Percentiles rank a stretch among this genome's conserved stretches.
Conservation (phyloP, 1,140 invertebrate genomes). For the Odontomachus brunneus region DNA sequence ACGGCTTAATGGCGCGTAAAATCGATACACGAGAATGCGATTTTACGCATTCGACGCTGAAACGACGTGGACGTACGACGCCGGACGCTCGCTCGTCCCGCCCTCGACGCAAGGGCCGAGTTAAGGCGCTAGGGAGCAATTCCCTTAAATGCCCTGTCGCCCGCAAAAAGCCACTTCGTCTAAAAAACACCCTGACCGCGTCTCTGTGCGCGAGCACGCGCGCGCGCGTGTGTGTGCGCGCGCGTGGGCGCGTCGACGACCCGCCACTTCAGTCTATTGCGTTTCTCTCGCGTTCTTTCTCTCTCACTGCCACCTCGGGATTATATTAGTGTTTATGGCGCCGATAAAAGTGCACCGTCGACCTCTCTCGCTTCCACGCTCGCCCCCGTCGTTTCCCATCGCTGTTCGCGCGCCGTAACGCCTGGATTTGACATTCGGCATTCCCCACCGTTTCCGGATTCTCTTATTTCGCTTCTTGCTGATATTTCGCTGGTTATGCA, state of each 20-base stretch:
- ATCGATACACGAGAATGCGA: conserved; percentile 55
- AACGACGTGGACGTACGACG: conserved; percentile 45
- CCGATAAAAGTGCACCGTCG: conserved; percentile 82
- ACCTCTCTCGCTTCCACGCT: conserved; percentile 66
- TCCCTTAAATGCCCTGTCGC: conserved; percentile 84
- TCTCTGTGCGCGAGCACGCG: conserved; percentile 60
- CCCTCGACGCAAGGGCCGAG: conserved; percentile 66
- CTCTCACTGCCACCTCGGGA: conserved; percentile 73
- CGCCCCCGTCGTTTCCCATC: conserved; percentile 28
- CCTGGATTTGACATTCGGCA: conserved; percentile 63
- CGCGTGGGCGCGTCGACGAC: conserved; percentile 72
- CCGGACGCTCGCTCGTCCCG: conserved; percentile 35
- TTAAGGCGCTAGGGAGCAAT: conserved; percentile 82
- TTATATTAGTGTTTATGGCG: conserved; percentile 84
- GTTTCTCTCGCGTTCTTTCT: conserved; percentile 74
- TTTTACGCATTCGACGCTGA: conserved; percentile 57
- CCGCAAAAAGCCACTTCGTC: conserved; percentile 83
- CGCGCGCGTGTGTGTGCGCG: conserved; percentile 63
- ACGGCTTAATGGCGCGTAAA: conserved; percentile 44
- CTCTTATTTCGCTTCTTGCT: not conserved
- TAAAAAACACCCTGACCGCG: conserved; percentile 80
- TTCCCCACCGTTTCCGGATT: not conserved
- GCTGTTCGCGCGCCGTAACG: conserved; percentile 27
- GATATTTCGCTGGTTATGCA: conserved; percentile 13
- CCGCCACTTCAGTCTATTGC: conserved; percentile 81